Base-by-base conservation (phyloP, 2,113 vertebrate genomes). In the Petaurus breviceps region DNA sequence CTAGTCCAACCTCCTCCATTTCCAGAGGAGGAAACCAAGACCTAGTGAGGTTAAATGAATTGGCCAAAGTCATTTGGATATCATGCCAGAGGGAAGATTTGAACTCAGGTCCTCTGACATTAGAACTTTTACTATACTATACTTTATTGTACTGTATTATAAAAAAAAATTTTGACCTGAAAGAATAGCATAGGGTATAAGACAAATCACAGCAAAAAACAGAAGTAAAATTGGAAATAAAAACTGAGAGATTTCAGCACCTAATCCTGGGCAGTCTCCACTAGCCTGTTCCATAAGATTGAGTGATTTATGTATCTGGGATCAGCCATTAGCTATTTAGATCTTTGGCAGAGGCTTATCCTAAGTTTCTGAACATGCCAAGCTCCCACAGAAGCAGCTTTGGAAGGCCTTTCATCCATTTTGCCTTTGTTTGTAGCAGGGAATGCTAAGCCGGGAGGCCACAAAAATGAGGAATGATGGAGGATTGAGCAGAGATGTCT, bases 401-500 rank as follows among this genome's bases (percentile, higher is more conserved):
- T 96, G 43, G 92, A 92, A 96, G 55, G 93, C 89, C 95, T 95
- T 89, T 96, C 61, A 94, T 92, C 90, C 94, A 54, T 91, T 96
- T 93, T 95, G 53, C 92, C 68, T 97, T 96, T 92, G 92, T 91
- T 91, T 93, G 31, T 52, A 95, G 93, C 91, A 96, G 96, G 95
- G 98, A 93, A 84, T 10, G 89, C 9, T 94, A 94, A 55, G 94
- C 92, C 12, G 77, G 90, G 89, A 97, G 68, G 68, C 51, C 53
- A 95, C 95, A 94, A 92, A 97, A 97, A 93, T 95, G 95, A 96
- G 93, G 92, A 97, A 93, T 91, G 94, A 95, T 55, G 92, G 94
- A 93, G 94, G 94, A 89, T 95, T 92, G 92, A 96, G 89, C 61
- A 97, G 94, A 89, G 95, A 84, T 89, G 95, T 95, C 91, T 95